Conservation (phyloP, 2,797 vertebrate genomes). For the Muraenolepis orangiensis region DNA sequence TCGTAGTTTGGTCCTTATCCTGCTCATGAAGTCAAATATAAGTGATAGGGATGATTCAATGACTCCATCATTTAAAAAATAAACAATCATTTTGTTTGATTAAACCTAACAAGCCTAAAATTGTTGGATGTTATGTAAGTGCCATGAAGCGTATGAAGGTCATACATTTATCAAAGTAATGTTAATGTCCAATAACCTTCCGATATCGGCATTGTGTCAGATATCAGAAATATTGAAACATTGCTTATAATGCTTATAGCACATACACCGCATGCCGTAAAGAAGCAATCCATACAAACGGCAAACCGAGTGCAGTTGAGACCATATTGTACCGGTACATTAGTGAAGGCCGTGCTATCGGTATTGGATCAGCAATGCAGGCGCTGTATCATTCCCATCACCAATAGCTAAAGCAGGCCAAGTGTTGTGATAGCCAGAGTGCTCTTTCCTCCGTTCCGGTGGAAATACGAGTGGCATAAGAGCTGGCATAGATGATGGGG, state of each 20-base stretch:
- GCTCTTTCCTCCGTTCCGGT: neutral
- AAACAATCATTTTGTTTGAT: neutral
- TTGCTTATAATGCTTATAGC: neutral
- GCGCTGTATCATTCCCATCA: neutral
- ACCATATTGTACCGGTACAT: neutral
- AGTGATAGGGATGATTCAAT: neutral
- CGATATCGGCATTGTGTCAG: no score
- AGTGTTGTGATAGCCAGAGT: conserved; percentile 2
- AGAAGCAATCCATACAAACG: neutral
- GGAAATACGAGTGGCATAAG: neutral
- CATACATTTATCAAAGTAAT: neutral
- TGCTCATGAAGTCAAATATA: neutral
- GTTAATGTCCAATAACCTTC: neutral
- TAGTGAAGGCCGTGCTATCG: neutral
- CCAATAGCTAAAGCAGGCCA: conserved; percentile 31
- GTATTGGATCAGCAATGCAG: neutral
- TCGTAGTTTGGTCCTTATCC: neutral
- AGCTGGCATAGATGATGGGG: neutral
- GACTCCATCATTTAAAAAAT: neutral
- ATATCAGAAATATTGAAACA: neutral
- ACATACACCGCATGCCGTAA: neutral
- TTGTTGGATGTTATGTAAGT: neutral
- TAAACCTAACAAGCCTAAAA: neutral
- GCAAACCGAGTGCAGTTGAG: neutral
- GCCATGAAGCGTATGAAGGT: neutral